These are phyloP conservation scores for Gambusia holbrooki DNA, from an alignment of 2,113 vertebrate species.

Conservation along the genomic window DNA sequence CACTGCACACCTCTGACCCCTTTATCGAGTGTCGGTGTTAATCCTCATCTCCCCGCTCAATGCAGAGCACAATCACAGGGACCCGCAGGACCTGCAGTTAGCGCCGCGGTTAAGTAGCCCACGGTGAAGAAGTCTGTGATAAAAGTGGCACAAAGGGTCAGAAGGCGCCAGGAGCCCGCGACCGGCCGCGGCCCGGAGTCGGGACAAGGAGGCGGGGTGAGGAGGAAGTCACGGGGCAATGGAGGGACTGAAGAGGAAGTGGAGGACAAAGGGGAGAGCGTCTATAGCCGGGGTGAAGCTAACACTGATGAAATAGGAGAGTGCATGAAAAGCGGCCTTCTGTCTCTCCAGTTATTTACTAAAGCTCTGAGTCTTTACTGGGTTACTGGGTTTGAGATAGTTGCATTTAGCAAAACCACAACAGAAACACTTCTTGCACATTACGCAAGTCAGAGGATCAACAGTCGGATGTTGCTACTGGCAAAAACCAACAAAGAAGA, in stretches of 20 bases:
- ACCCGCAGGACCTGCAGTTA: constrained; percentile 79
- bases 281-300: constrained; percentile 37
- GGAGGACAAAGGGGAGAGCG: constrained; percentile 52
- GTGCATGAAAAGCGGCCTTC: constrained; percentile 10
- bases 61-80: constrained; percentile 80
- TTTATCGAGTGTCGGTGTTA: constrained; percentile 83
- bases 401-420: no score
- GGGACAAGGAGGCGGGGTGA: constrained; percentile 50
- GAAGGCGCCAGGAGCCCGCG: constrained; percentile 46
- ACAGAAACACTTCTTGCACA: no score
- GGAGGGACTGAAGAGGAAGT: constrained; percentile 54
- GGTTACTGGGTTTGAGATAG: not conserved
- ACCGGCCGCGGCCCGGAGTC: constrained; percentile 66
- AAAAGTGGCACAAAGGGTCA: constrained; percentile 77
- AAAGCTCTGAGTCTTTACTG: constrained; percentile 7
- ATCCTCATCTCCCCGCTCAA: constrained; percentile 80
- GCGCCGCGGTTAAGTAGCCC: constrained; percentile 78
- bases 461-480: no score
- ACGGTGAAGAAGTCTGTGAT: constrained; percentile 74
- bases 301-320: constrained; percentile 31
- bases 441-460: no score
- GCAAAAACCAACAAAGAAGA: no score
- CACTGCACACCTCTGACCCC: constrained; percentile 81
- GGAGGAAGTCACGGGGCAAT: constrained; percentile 33
- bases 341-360: constrained; percentile 22